Base-by-base conservation (phyloP, 53 echinoderm and acorn worm genomes). In the Henricia sp. region DNA sequence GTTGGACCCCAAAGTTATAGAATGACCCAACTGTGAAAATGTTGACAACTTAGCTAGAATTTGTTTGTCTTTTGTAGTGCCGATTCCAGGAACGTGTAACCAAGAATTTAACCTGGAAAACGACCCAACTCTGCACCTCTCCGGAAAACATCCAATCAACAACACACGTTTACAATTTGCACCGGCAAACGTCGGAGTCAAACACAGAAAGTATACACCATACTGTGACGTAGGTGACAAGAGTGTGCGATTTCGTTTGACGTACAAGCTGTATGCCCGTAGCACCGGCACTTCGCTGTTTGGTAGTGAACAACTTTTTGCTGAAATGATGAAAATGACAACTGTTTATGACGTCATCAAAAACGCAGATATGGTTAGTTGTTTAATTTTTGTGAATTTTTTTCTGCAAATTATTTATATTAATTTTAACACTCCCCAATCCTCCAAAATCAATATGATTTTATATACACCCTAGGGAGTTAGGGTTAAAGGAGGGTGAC, bases 11-110 rank as follows among this genome's bases (percentile, higher is more conserved):
- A n/a, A n/a, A n/a, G n/a, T n/a, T n/a, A n/a, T n/a, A n/a, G n/a
- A n/a, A n/a, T n/a, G n/a, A n/a, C n/a, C n/a, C n/a, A n/a, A n/a
- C n/a, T n/a, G n/a, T n/a, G n/a, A n/a, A n/a, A n/a, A n/a, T n/a
- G n/a, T n/a, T n/a, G n/a, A n/a, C n/a, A n/a, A n/a, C n/a, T n/a
- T n/a, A n/a, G n/a, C n/a, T n/a, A n/a, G n/a, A n/a, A n/a, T n/a
- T n/a, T n/a, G n/a, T n/a, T n/a, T n/a, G n/a, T n/a, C n/a, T n/a
- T 51, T 21, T 32, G 3, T 82, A 91, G 94, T 83, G 33, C 94
- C 97, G 35, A 80, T 97, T 4, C 97, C 97, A 1, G 97, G 97
- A 13, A 91, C 83, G 0, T 97, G 97, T 42, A 94, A 94, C 70
- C 84, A 82, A 32, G 92, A 88, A 26, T 83, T 71, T 54, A 48